Percentiles rank a stretch among this genome's conserved stretches.
Conservation (phyloP, 2,888 invertebrate species). For the Nymphalis urticae region DNA sequence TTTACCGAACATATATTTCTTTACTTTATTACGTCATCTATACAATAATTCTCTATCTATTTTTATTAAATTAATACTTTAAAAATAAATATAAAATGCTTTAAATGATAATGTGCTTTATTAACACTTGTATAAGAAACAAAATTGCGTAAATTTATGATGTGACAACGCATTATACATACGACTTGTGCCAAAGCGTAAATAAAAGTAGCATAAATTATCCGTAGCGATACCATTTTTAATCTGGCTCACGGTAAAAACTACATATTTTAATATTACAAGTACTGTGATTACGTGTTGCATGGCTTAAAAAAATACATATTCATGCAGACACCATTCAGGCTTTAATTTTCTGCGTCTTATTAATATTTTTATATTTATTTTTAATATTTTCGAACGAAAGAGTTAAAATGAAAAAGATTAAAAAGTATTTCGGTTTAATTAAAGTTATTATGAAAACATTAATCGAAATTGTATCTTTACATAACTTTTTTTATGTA, state of each 20-base stretch:
- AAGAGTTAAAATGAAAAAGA: too few species aligned
- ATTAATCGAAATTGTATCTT: too few species aligned
- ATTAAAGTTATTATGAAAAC: too few species aligned
- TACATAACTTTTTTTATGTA: too few species aligned
- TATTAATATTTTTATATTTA: too few species aligned
- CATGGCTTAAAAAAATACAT: neutral
- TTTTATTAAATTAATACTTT: too few species aligned
- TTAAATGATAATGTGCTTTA: neutral
- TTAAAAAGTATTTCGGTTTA: too few species aligned
- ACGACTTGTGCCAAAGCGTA: conserved; percentile 8
- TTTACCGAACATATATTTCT: too few species aligned
- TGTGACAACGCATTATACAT: neutral
- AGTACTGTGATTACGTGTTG: neutral
- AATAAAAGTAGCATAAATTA: conserved; percentile 13
- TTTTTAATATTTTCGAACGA: too few species aligned
- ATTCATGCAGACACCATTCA: neutral
- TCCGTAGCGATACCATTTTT: conserved; percentile 7
- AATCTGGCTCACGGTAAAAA: conserved; percentile 11
- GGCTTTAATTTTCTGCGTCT: too few species aligned
- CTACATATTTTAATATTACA: conserved; percentile 6
- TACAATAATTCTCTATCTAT: too few species aligned
- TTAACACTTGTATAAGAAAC: neutral
- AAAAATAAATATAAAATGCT: neutral
- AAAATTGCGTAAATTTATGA: neutral
- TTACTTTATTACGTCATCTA: too few species aligned